These are phyloP conservation scores for Drosophila truncata DNA, from an alignment of 1,140 invertebrate genomes.

Conservation along the genomic window DNA sequence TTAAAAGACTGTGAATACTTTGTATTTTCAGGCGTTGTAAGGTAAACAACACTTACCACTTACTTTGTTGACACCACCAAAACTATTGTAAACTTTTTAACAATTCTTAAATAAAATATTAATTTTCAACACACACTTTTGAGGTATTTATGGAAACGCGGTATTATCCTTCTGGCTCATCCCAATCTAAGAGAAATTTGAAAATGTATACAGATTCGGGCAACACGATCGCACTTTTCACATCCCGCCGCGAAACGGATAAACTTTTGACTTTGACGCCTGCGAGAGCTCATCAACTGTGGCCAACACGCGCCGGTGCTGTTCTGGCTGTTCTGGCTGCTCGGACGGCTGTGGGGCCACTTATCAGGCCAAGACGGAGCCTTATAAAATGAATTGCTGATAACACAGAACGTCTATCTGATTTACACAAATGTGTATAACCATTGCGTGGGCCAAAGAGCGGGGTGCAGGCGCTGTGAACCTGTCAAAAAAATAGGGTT, in stretches of 20 bases:
- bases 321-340: slow-evolving; percentile 55
- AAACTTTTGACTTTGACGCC: slow-evolving; percentile 12
- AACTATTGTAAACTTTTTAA: background rate
- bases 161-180: slow-evolving; percentile 4
- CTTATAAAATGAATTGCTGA: slow-evolving; percentile 67
- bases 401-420: slow-evolving; percentile 66
- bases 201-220: slow-evolving; percentile 26
- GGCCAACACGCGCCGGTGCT: slow-evolving; percentile 51
- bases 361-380: slow-evolving; percentile 66
- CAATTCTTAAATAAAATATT: too few relatives aligned
- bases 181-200: slow-evolving; percentile 46
- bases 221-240: slow-evolving; percentile 35
- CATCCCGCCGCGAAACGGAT: slow-evolving; percentile 52
- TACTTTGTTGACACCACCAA: background rate
- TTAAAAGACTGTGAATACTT: background rate
- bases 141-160: background rate
- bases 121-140: background rate
- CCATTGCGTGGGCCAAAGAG: slow-evolving; percentile 31
- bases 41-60: slow-evolving; percentile 19
- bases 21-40: background rate
- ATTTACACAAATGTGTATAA: slow-evolving; percentile 52
- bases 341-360: slow-evolving; percentile 24
- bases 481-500: slow-evolving; percentile 16
- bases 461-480: slow-evolving; percentile 5
- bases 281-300: slow-evolving; percentile 64